These are phyloP conservation scores for Perca fluviatilis DNA, from an alignment of 2,113 vertebrate species.

Conservation along the genomic window DNA sequence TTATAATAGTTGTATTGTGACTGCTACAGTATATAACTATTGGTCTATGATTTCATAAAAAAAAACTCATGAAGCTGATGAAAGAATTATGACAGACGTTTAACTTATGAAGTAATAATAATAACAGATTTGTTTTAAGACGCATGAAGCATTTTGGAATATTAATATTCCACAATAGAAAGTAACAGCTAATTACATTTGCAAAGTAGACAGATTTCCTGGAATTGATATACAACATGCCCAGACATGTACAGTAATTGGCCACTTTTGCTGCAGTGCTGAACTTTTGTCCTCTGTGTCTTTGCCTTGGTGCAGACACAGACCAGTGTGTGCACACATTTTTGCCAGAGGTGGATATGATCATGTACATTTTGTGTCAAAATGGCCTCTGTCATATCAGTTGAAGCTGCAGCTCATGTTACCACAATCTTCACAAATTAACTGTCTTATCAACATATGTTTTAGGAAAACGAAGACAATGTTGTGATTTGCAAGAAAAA, in stretches of 20 bases:
- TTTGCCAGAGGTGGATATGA: conserved; percentile 11
- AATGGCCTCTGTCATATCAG: not conserved
- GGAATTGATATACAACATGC: conserved; percentile 69
- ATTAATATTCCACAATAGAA: not conserved
- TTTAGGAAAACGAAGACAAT: not conserved
- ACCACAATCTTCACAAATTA: not conserved
- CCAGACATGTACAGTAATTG: conserved; percentile 76
- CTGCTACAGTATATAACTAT: not conserved
- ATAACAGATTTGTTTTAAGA: not conserved
- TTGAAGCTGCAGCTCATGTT: not conserved
- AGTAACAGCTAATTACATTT: conserved; percentile 31
- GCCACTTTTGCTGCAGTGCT: conserved; percentile 68
- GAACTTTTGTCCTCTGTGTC: conserved; percentile 78
- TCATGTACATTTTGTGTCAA: conserved; percentile 17
- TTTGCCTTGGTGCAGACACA: conserved; percentile 57
- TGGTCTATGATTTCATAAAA: not conserved
- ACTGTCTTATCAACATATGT: not conserved
- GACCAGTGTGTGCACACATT: conserved; percentile 3
- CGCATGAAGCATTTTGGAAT: not conserved
- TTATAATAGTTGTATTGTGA: not conserved
- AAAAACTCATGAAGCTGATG: not conserved
- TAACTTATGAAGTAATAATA: not conserved
- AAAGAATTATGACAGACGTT: not conserved
- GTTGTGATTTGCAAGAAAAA: not conserved
- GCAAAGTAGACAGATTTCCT: conserved; percentile 53